Evolutionary conservation across 2,888 invertebrate genomes (phyloP).

Genomic region (Odontocerum albicorne): DNA sequence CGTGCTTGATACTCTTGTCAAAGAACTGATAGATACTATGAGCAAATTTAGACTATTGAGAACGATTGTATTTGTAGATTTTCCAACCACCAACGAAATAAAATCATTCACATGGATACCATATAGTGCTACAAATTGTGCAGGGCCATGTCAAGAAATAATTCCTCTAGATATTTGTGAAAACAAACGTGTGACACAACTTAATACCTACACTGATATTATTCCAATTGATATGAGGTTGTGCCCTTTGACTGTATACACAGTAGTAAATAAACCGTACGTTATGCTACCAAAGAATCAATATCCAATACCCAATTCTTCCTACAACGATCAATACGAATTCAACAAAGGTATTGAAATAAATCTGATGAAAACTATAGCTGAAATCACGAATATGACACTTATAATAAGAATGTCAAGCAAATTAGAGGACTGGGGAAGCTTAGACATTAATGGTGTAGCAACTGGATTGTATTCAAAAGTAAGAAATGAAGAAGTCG

Average conservation of each 20-base stretch:
- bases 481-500: conserved; percentile 46
- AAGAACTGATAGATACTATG: conserved; percentile 50
- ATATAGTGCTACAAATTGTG: conserved; percentile 51
- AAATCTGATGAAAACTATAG: conserved; percentile 52
- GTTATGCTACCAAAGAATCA: conserved; percentile 50
- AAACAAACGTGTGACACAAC: conserved; percentile 43
- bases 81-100: conserved; percentile 44
- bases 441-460: conserved; percentile 45
- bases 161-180: conserved; percentile 50
- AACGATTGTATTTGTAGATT: conserved; percentile 50
- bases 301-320: conserved; percentile 17
- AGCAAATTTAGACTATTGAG: conserved; percentile 48
- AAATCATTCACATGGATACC: conserved; percentile 53
- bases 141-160: conserved; percentile 48
- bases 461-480: conserved; percentile 48
- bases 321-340: conserved; percentile 46
- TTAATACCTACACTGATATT: conserved; percentile 45
- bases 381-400: conserved; percentile 53
- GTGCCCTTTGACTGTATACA: conserved; percentile 51
- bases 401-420: conserved; percentile 48
- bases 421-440: conserved; percentile 50
- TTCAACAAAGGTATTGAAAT: conserved; percentile 52
- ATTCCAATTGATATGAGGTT: conserved; percentile 50
- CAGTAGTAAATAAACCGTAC: conserved; percentile 53
- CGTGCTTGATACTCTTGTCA: conserved; percentile 45